Evolutionary conservation across 2,113 vertebrate genomes (phyloP), one percentile per base, ranked within the genome.

Genomic region (Kobus ellipsiprymnus): DNA sequence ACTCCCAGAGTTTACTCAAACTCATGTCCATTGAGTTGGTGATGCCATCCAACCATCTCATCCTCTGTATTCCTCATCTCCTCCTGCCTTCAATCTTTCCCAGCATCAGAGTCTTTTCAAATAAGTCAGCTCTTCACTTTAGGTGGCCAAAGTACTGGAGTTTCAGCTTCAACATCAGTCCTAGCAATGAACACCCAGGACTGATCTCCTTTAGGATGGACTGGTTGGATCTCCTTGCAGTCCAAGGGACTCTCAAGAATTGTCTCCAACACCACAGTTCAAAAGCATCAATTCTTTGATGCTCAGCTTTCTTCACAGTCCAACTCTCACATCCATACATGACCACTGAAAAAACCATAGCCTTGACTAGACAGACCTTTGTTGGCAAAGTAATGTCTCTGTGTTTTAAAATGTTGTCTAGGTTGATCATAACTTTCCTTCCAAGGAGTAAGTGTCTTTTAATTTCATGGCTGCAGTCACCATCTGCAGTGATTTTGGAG

Each of bases 231-330:
- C 64, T 21, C 64, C 17, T 71, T 21, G 64, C 17, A 6, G 4
- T 36, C 9, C 64, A 71, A 36, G n/a, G n/a, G 9, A 36, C 1
- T 36, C n/a, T 71, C n/a, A 71, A 36, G 64, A 71, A 0, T 36
- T n/a, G 36, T 67, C 33, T 71, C 9, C n/a, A 71, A 71, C n/a
- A 71, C n/a, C 64, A 36, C n/a, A 71, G 9, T 71, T 71, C 2
- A 36, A 36, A 36, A 36, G 17, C 17, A 71, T 71, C 17, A 36
- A 10, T 67, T 67, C n/a, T 21, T 67, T 0, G 0, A 8, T 5
- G 17, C 17, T 36, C 64, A 36, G 4, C 33, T 67, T 67, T 21
- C 17, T 67, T 36, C 2, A 36, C 0, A 5, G 64, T 67, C 17
- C 17, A 67, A 36, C 64, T 67, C 33, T 67, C 33, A 10, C 33